A percentile compares a stretch with the other conserved stretches of the same genome.
These are phyloP conservation scores for Tachuris rubrigastra DNA, from an alignment of 2,113 vertebrate species.

Conservation along the genomic window DNA sequence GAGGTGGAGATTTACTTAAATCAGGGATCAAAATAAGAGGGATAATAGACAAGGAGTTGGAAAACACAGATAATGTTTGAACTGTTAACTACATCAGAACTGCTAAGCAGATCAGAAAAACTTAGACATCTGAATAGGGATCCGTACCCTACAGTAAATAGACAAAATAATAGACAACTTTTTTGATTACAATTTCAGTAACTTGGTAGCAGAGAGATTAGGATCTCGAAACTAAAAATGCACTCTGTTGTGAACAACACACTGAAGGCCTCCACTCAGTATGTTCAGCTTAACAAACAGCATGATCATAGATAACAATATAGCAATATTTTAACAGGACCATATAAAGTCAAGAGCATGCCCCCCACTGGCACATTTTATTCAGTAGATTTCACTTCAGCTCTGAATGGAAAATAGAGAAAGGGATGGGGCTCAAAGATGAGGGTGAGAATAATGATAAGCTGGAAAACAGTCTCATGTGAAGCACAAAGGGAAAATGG, in stretches of 20 bases:
- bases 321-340: neutral
- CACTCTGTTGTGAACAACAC: neutral
- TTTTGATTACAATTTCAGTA: neutral
- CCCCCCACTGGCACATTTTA: neutral
- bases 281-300: neutral
- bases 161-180: neutral
- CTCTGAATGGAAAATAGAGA: neutral
- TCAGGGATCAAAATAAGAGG: neutral
- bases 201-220: neutral
- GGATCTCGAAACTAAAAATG: neutral
- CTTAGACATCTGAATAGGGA: neutral
- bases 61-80: neutral
- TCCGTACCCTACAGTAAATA: neutral
- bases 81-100: neutral
- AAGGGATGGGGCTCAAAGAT: neutral
- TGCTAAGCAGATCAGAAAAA: neutral
- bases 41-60: neutral
- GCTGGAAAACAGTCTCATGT: neutral
- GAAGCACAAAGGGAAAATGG: neutral
- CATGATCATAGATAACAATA: neutral
- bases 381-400: neutral
- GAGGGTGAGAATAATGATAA: neutral
- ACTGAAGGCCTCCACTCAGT: neutral
- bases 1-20: conserved; percentile 27
- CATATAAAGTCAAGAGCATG: neutral